Evolutionary conservation across 2,888 invertebrate genomes (phyloP).

Genomic region (Acrobeloides nanus): DNA sequence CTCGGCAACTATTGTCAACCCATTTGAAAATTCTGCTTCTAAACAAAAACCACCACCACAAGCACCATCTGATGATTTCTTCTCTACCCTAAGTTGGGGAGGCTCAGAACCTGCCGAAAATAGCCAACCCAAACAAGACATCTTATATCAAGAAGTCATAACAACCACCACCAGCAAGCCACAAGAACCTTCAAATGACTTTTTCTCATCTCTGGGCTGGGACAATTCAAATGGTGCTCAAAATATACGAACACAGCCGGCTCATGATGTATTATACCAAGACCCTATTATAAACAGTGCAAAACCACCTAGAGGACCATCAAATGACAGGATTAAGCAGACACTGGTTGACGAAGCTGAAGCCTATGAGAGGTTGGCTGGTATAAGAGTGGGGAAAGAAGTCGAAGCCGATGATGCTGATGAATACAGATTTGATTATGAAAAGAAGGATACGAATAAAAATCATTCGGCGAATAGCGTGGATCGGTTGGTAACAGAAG

Average conservation of each 20-base stretch:
- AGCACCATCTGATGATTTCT: slow-evolving; percentile 18
- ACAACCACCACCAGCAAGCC: background rate
- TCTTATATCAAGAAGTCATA: no score
- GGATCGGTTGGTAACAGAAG: slow-evolving; percentile 11
- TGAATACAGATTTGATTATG: slow-evolving; percentile 30
- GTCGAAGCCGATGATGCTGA: slow-evolving; percentile 26
- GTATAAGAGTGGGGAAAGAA: slow-evolving; percentile 25
- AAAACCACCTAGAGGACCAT: slow-evolving; percentile 14
- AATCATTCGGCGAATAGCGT: slow-evolving; percentile 4
- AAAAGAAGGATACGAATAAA: slow-evolving; percentile 17
- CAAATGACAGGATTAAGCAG: no score
- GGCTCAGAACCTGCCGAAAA: no score
- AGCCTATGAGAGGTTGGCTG: slow-evolving; percentile 21
- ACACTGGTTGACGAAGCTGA: slow-evolving; percentile 19
- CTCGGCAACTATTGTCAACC: slow-evolving; percentile 5
- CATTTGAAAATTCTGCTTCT: slow-evolving; percentile 12
- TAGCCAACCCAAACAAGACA: no score
- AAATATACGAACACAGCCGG: background rate
- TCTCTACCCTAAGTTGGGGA: slow-evolving; percentile 21
- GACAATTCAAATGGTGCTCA: no score
- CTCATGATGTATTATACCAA: background rate
- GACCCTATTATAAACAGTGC: background rate
- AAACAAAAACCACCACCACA: slow-evolving; percentile 5
- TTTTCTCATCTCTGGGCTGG: slow-evolving; percentile 20
- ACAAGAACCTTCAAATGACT: slow-evolving; percentile 17